Base-by-base conservation (phyloP, 2,888 invertebrate genomes). In the Drosophila atripex region DNA sequence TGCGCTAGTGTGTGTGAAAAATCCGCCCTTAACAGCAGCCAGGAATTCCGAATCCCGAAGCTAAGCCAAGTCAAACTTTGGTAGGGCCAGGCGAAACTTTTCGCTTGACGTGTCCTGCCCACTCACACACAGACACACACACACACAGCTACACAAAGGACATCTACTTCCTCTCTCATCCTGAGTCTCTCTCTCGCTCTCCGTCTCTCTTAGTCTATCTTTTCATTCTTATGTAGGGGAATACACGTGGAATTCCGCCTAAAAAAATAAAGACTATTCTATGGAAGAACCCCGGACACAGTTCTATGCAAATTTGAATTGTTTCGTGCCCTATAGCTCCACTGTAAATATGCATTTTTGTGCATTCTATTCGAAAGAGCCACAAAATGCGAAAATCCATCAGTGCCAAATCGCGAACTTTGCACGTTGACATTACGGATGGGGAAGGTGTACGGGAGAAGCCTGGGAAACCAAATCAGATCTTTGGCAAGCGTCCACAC, bases 101-200 rank as follows among this genome's bases (percentile, higher is more conserved):
- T 47, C 58, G 70, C 71, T 71, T 82, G 87, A 87, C 80, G 87
- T 82, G 88, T 87, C 88, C 88, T 82, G 86, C 86, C 86, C 86
- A 78, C 61, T 59, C 55, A 58, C 60, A 70, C 53, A 39, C 16
- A 39, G 50, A 63, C 41, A 49, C n/a, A 55, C 43, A 39, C 52
- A 63, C 41, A 49, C 14, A 55, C 43, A 60, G 41, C 39, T 23
- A 32, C 21, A 28, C 38, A 71, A 71, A 60, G 51, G 25, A 49
- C 59, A 38, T 59, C 39, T 14, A 18, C 41, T 23, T 21, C 14
- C 53, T 70, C 35, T 49, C 56, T 21, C 3, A 12, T 12, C 38
- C 63, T 39, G 18, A 45, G n/a, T 14, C 16, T 23, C 14, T 51
- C 18, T 23, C 14, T 65, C n/a, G n/a, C 32, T 28, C 32, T 55